Base-by-base conservation (phyloP, 1,140 invertebrate genomes). In the Linepithema humile region DNA sequence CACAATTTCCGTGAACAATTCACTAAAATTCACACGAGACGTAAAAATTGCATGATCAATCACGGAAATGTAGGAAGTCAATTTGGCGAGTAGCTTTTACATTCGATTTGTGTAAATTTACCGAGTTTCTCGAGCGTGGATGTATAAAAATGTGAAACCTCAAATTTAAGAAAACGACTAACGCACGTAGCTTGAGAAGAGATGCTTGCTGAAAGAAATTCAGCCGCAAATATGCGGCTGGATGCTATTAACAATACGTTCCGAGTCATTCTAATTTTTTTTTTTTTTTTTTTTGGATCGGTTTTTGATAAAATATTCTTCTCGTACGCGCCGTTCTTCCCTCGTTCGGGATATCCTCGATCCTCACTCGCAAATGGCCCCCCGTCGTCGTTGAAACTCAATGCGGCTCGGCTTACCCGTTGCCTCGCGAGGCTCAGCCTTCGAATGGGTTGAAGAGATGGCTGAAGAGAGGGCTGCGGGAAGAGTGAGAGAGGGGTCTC, bases 341-440 rank as follows among this genome's bases (percentile, higher is more conserved):
- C 43, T 26, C 60, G 60, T 23, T 65, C 32, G 15, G 35, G 48
- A 48, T 55, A 69, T 69, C 23, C 35, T 29, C 43, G 2, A 74
- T 59, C 73, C 59, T 65, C 57, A 23, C 59, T 77, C 59, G 59
- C 55, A 67, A 74, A 57, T 38, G 32, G 26, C 45, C 15, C n/a
- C 2, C 10, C 40, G 53, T 23, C 70, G 20, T 38, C 67, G 43
- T 35, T 74, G 78, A 82, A 82, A 74, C 55, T 38, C 78, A 74
- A 59, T 45, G 78, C 53, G 26, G 35, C 26, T 82, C 69, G 55
- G 69, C 55, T 82, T 74, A 74, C 53, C 38, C 69, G 40, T 50
- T 62, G 32, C 70, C 55, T 73, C 67, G 40, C 35, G 50, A 80
- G 67, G 20, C 65, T 72, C 20, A 29, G 29, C 23, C 20, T 75